These are phyloP conservation scores for Heterocephalus glaber DNA, from an alignment of 2,113 vertebrate genomes.

Conservation along the genomic window DNA sequence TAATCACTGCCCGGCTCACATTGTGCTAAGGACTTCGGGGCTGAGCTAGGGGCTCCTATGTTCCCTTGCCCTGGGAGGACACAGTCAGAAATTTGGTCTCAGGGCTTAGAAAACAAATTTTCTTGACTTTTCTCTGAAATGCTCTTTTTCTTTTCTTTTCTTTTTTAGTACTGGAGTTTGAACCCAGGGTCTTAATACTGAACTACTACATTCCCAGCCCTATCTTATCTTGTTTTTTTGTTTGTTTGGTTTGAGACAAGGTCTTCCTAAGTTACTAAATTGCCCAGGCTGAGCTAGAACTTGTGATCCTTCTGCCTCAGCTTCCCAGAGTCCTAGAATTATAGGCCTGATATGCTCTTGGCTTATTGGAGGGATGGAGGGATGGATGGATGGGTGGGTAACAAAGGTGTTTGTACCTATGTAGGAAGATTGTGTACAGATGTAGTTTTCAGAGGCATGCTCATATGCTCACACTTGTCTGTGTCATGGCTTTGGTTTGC, in stretches of 20 bases:
- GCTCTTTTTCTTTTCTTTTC: not conserved
- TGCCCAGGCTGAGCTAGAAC: not conserved
- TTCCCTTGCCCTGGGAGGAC: not conserved
- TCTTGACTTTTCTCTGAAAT: not conserved
- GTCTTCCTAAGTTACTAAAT: not conserved
- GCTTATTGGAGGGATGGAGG: not conserved
- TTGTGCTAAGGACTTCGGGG: not conserved
- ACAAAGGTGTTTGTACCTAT: not conserved
- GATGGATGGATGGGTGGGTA: not conserved
- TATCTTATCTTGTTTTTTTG: not conserved
- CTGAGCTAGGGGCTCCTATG: not conserved
- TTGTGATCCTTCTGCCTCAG: not conserved
- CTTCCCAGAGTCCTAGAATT: not conserved
- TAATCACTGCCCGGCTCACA: rapidly evolving
- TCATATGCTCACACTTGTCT: not conserved
- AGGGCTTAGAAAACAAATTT: not conserved
- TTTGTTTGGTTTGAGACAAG: not conserved
- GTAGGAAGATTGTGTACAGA: rapidly evolving
- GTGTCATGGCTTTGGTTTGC: not conserved
- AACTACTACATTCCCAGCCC: not conserved
- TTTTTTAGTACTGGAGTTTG: not conserved
- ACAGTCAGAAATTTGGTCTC: not conserved
- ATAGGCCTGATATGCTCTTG: not conserved
- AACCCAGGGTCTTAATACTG: not conserved
- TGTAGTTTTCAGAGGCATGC: not conserved